Evolutionary conservation across 2,113 vertebrate genomes (phyloP).

Genomic region (Pituophis catenifer): DNA sequence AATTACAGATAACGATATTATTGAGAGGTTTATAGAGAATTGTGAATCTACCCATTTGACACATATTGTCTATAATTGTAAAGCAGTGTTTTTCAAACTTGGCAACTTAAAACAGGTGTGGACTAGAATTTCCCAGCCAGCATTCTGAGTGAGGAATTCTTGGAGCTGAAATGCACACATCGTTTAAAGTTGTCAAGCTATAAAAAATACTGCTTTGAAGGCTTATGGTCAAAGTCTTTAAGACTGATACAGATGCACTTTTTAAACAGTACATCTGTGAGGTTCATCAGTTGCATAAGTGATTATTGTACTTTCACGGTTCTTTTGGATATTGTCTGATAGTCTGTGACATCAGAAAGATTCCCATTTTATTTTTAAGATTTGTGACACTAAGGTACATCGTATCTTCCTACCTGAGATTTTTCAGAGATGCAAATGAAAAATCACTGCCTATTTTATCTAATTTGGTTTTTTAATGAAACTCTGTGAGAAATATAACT

Average conservation of each 20-base stretch:
- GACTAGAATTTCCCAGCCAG: neutral
- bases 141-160: neutral
- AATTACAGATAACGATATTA: neutral
- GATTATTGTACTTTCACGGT: neutral
- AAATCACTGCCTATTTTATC: neutral
- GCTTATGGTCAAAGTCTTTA: neutral
- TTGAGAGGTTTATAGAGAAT: neutral
- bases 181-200: neutral
- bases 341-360: neutral
- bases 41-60: neutral
- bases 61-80: neutral
- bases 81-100: neutral
- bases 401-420: neutral
- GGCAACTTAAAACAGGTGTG: neutral
- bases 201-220: neutral
- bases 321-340: neutral
- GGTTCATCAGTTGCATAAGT: neutral
- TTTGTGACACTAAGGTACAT: neutral
- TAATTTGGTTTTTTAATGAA: neutral
- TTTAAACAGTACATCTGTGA: neutral
- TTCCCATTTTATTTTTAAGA: neutral
- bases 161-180: neutral
- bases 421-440: neutral
- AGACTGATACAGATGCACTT: neutral
- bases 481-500: accelerated